These are phyloP conservation scores for Anomalospiza imberbis DNA, from an alignment of 2,797 vertebrate genomes.

Conservation along the genomic window DNA sequence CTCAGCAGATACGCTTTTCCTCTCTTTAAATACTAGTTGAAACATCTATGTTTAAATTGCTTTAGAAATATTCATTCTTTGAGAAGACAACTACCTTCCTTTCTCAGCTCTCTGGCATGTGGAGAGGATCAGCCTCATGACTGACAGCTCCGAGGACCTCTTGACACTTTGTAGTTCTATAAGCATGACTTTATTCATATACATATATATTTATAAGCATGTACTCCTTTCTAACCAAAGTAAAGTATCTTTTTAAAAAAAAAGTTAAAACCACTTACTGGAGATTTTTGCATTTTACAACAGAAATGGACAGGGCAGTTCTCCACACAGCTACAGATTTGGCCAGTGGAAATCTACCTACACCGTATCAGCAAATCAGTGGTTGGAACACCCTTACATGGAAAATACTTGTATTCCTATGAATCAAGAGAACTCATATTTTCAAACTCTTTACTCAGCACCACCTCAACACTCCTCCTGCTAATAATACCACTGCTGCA, in stretches of 20 bases:
- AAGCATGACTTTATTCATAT: not conserved
- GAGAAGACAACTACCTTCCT: not conserved
- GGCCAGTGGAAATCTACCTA: not conserved
- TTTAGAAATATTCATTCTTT: not conserved
- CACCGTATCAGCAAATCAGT: not conserved
- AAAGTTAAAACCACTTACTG: rapidly evolving
- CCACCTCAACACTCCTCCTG: not conserved
- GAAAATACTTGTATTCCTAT: not conserved
- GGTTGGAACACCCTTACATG: not conserved
- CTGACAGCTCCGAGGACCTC: not conserved
- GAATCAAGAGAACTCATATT: not conserved
- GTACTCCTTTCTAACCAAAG: not conserved
- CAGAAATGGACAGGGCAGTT: not conserved
- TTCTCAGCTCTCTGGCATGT: not conserved
- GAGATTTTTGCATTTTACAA: not conserved
- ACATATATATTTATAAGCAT: not conserved
- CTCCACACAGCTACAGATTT: not conserved
- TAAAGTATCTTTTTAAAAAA: not conserved
- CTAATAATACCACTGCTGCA: not conserved
- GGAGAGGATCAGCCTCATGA: not conserved
- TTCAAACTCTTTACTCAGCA: not conserved
- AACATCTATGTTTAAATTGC: not conserved
- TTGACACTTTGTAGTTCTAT: not conserved
- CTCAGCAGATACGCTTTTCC: not conserved
- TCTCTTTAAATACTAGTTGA: not conserved